Evolutionary conservation across 2,113 vertebrate genomes (phyloP).

Genomic region (Alaudala cheleensis): DNA sequence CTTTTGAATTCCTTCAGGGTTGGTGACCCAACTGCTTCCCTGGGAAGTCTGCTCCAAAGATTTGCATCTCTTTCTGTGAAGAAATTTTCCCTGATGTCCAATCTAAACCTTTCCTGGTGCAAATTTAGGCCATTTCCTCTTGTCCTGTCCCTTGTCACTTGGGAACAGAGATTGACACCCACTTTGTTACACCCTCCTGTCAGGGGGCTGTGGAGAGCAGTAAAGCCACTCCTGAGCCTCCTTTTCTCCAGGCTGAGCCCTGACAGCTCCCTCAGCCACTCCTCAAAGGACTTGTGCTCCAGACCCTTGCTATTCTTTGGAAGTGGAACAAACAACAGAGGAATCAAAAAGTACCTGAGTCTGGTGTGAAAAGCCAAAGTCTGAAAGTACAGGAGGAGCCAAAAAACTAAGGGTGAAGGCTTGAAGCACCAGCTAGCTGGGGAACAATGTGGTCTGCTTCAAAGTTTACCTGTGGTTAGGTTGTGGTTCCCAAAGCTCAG

Average conservation of each 20-base stretch:
- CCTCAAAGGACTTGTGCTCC: not conserved
- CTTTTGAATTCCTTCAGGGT: not conserved
- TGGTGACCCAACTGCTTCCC: not conserved
- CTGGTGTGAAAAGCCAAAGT: not conserved
- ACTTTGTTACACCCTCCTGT: not conserved
- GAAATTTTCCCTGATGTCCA: not conserved
- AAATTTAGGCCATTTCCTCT: not conserved
- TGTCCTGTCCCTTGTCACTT: not conserved
- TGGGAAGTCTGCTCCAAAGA: not conserved
- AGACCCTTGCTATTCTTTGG: not conserved
- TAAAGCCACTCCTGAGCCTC: not conserved
- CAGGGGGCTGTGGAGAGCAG: not conserved
- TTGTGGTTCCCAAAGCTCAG: not conserved
- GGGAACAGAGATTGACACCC: not conserved
- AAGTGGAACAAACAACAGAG: not conserved
- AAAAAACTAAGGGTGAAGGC: not conserved
- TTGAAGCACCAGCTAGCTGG: not conserved
- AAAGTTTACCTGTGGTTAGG: constrained; percentile 19
- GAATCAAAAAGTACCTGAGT: not conserved
- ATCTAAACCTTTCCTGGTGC: not conserved
- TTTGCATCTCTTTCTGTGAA: no score
- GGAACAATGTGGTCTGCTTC: not conserved
- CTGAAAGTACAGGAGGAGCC: not conserved
- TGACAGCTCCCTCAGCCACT: not conserved
- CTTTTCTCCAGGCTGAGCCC: not conserved